A percentile compares a stretch with the other conserved stretches of the same genome.
These are phyloP conservation scores for Umimayanthus chanpuru DNA, from an alignment of 92 coral and sea anemone species.

Conservation along the genomic window DNA sequence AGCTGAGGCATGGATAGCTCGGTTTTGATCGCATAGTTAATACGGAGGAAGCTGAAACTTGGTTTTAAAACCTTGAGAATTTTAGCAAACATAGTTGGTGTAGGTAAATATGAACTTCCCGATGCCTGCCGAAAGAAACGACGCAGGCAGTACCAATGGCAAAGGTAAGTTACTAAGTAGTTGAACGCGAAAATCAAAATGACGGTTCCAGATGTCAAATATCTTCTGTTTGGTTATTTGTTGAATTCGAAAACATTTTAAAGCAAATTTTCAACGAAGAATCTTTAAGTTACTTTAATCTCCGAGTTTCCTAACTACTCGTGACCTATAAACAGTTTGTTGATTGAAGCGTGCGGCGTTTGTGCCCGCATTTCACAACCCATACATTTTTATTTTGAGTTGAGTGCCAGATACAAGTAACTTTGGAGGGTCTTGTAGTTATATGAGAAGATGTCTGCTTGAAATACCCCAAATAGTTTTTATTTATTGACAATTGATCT, in stretches of 20 bases:
- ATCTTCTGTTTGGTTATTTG: conserved; percentile 1
- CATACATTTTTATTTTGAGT: not conserved
- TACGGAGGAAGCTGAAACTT: not conserved
- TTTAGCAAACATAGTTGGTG: conserved; percentile 1
- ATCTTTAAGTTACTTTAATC: not conserved
- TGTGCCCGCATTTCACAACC: not conserved
- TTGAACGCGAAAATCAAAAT: not conserved
- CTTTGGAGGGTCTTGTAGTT: not conserved
- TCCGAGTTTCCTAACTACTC: not conserved
- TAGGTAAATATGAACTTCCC: conserved; percentile 44
- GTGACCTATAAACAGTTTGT: not conserved
- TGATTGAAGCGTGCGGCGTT: not conserved
- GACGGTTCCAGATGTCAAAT: not conserved
- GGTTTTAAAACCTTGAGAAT: not conserved
- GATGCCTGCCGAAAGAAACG: conserved; percentile 59
- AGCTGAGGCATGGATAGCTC: not conserved
- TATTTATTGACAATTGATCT: not conserved
- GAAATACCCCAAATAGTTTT: too few species aligned
- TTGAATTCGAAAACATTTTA: not conserved
- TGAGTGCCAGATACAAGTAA: not conserved
- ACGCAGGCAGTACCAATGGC: conserved; percentile 54
- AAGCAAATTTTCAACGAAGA: not conserved
- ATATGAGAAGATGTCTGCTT: not conserved
- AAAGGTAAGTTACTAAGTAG: conserved; percentile 46
- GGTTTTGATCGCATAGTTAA: not conserved